These are phyloP conservation scores for Thera obeliscata DNA, from an alignment of 2,888 invertebrate genomes.

Conservation along the genomic window DNA sequence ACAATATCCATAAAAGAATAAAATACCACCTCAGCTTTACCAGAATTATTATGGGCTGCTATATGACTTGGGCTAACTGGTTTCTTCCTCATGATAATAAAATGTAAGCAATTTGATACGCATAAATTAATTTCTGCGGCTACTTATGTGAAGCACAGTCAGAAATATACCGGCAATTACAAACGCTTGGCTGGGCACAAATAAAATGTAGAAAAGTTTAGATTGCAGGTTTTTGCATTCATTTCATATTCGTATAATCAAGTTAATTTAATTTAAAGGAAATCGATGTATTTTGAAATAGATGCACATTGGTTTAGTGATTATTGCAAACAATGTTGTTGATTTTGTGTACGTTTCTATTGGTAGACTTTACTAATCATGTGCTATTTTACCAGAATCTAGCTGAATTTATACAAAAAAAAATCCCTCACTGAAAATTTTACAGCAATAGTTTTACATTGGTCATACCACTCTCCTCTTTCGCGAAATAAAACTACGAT, in stretches of 20 bases:
- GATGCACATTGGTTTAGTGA: no score
- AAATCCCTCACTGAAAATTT: neutral
- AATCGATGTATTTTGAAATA: neutral
- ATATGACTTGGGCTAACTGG: neutral
- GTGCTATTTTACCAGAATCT: neutral
- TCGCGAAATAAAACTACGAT: constrained; percentile 18
- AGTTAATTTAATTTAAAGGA: neutral
- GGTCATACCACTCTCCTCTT: constrained; percentile 11
- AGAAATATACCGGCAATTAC: neutral
- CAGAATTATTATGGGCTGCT: neutral
- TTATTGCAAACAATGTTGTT: no score
- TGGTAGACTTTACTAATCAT: neutral
- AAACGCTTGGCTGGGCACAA: neutral
- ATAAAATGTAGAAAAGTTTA: neutral
- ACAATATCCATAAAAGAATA: no score
- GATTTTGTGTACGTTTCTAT: neutral
- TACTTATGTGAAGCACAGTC: neutral
- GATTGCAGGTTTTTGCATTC: neutral
- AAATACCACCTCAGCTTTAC: neutral
- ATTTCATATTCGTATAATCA: neutral
- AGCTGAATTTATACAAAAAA: neutral
- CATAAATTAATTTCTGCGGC: neutral
- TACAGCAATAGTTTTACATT: constrained; percentile 6
- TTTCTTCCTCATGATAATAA: neutral
- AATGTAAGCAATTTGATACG: neutral